A percentile compares a stretch with the other conserved stretches of the same genome.
Conservation (phyloP, 2,113 vertebrate species). For the Serinus canaria region DNA sequence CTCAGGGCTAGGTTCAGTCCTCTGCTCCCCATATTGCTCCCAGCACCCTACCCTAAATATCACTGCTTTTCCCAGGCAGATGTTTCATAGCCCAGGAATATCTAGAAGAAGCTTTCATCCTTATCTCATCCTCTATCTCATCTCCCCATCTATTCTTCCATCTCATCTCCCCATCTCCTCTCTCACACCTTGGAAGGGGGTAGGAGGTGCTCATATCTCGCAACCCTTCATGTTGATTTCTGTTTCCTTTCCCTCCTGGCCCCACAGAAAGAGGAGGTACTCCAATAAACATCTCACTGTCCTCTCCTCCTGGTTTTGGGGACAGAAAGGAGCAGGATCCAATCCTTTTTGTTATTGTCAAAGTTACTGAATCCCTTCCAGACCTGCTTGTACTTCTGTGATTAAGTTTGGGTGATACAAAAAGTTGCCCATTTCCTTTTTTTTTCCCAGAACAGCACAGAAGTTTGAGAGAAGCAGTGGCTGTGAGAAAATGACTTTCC, state of each 20-base stretch:
- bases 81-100: neutral
- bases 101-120: neutral
- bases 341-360: neutral
- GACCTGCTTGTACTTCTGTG: neutral
- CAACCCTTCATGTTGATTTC: neutral
- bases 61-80: neutral
- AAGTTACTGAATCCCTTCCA: neutral
- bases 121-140: rapidly evolving
- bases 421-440: neutral
- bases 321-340: neutral
- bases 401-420: neutral
- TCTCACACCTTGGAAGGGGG: neutral
- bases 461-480: neutral
- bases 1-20: neutral
- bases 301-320: neutral
- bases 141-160: neutral
- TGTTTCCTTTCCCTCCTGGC: neutral
- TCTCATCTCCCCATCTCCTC: neutral
- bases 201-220: rapidly evolving
- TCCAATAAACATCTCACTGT: neutral
- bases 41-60: neutral
- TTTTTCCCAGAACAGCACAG: neutral
- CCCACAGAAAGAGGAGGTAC: neutral
- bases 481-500: neutral
- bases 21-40: neutral